phyloP scores from a whole-genome alignment of 2,797 vertebrate species.

The Huso huso region DNA sequence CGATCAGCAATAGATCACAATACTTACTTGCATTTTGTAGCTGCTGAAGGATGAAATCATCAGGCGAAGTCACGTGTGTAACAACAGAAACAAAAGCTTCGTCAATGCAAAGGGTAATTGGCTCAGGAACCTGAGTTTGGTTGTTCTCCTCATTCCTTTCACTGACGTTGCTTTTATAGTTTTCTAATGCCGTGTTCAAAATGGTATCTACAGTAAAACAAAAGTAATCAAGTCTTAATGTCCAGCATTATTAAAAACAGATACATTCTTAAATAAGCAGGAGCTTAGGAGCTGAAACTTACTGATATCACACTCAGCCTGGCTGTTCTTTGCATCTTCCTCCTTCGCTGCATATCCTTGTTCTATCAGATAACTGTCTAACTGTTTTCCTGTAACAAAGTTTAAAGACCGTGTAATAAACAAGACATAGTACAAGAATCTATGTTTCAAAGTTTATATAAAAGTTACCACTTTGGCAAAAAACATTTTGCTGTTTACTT shows the following conservation, averaged over 20 bases:
- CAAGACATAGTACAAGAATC: background rate
- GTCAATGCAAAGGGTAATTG: slow-evolving; percentile 55
- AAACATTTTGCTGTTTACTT: too few relatives aligned
- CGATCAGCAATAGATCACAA: too few relatives aligned
- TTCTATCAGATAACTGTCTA: slow-evolving; percentile 62
- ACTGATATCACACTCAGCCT: slow-evolving; percentile 47
- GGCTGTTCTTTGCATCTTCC: slow-evolving; percentile 16
- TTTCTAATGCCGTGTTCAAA: slow-evolving; percentile 45
- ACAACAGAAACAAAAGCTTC: slow-evolving; percentile 69
- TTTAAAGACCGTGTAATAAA: background rate
- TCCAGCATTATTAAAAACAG: too few relatives aligned
- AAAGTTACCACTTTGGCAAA: too few relatives aligned
- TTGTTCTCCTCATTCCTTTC: slow-evolving; percentile 42
- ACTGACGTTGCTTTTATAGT: slow-evolving; percentile 35
- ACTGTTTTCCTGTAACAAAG: slow-evolving; percentile 54
- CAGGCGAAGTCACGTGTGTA: slow-evolving; percentile 68
- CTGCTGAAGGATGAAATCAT: slow-evolving; percentile 75
- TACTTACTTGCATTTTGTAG: slow-evolving; percentile 71
- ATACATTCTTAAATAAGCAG: background rate
- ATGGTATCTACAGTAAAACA: slow-evolving; percentile 31
- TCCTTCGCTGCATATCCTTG: slow-evolving; percentile 49
- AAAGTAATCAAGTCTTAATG: background rate
- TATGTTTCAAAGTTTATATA: too few relatives aligned
- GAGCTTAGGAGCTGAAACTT: slow-evolving; percentile 17
- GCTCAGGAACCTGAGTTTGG: slow-evolving; percentile 45